Evolutionary conservation across 2,888 invertebrate species (phyloP).

Genomic region (Nezara viridula): DNA sequence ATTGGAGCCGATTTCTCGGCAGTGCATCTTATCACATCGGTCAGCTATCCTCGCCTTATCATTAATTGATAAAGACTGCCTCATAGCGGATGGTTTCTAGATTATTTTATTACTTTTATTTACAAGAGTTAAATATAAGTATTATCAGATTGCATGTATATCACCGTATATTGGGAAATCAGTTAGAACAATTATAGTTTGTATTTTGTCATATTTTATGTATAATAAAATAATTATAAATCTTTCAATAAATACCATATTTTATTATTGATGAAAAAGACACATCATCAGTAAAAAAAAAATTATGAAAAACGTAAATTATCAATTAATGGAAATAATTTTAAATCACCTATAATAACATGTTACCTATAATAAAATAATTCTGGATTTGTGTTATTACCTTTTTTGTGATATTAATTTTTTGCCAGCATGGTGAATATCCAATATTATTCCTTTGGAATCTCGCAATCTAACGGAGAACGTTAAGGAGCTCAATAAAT

Average conservation of each 20-base stretch:
- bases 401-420: too few relatives aligned
- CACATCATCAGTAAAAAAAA: too few relatives aligned
- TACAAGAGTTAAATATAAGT: neutral
- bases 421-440: neutral
- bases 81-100: neutral
- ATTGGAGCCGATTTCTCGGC: neutral
- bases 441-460: neutral
- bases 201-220: neutral
- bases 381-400: too few relatives aligned
- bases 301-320: too few relatives aligned
- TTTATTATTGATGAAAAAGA: too few relatives aligned
- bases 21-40: neutral
- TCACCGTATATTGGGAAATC: neutral
- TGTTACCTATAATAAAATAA: too few relatives aligned
- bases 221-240: neutral
- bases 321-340: too few relatives aligned
- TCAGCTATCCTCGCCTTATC: neutral
- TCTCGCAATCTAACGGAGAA: neutral
- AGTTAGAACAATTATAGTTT: too few relatives aligned
- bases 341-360: too few relatives aligned
- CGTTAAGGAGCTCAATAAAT: neutral
- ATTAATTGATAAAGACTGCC: neutral
- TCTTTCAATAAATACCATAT: too few relatives aligned
- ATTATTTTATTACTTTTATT: constrained; percentile 6
- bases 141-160: neutral